These are phyloP conservation scores for Lepilemur septentrionalis DNA, from an alignment of 2,797 vertebrate genomes.

Conservation along the genomic window DNA sequence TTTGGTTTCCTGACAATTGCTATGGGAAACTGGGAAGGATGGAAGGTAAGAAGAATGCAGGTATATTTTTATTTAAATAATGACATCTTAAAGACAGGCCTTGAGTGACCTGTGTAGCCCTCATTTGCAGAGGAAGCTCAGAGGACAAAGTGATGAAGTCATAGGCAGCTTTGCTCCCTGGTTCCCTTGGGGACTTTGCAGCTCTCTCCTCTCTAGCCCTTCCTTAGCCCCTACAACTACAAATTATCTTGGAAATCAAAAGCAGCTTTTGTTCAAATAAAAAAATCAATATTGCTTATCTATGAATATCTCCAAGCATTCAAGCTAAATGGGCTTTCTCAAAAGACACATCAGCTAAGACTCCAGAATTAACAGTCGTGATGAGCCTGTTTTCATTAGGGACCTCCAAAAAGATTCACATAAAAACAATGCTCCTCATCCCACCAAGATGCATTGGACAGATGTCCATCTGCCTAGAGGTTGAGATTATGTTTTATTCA, in stretches of 20 bases:
- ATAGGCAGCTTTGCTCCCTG: background rate
- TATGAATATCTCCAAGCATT: background rate
- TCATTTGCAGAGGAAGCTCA: background rate
- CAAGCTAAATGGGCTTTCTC: background rate
- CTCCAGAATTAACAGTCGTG: background rate
- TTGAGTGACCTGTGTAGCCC: background rate
- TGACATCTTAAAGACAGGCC: background rate
- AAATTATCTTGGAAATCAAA: background rate
- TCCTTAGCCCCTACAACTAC: background rate
- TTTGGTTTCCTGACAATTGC: background rate
- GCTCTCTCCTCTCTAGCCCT: background rate
- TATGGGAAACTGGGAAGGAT: background rate
- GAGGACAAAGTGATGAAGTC: background rate
- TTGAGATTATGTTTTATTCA: background rate
- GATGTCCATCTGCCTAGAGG: background rate
- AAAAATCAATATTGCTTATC: background rate
- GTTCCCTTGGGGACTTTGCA: background rate
- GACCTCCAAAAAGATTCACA: background rate
- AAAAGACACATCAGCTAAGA: background rate
- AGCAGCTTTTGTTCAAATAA: conserved; percentile 12
- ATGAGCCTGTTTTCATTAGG: background rate
- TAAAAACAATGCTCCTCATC: background rate
- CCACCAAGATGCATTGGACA: background rate
- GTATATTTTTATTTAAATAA: conserved; percentile 19
- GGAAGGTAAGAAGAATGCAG: background rate